These are phyloP conservation scores for Drosophila mayaguana DNA, from an alignment of 2,888 invertebrate genomes.

Conservation along the genomic window DNA sequence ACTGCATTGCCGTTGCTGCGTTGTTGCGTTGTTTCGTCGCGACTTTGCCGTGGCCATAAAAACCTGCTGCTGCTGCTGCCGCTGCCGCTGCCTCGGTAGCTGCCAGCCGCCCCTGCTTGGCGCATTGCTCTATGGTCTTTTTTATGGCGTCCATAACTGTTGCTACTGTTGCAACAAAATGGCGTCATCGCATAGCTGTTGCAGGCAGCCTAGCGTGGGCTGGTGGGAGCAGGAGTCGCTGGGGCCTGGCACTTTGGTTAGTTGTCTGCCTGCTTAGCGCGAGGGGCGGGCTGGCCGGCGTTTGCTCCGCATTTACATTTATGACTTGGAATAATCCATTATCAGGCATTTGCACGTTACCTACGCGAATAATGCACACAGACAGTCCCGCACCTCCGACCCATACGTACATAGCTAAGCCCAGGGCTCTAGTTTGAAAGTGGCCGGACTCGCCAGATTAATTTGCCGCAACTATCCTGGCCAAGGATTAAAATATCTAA, in stretches of 20 bases:
- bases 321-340: constrained; percentile 80
- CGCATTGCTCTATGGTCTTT: constrained; percentile 38
- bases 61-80: constrained; percentile 42
- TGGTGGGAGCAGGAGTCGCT: constrained; percentile 11
- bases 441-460: constrained; percentile 65
- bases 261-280: constrained; percentile 24
- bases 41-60: constrained; percentile 49
- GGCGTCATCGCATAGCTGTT: constrained; percentile 61
- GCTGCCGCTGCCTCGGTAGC: background rate
- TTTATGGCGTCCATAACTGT: constrained; percentile 57
- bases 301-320: constrained; percentile 73
- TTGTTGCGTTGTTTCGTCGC: constrained; percentile 25
- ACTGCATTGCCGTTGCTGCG: constrained; percentile 62
- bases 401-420: constrained; percentile 53
- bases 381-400: constrained; percentile 8
- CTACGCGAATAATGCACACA: constrained; percentile 72
- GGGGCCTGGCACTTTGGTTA: constrained; percentile 30
- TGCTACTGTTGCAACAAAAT: constrained; percentile 74
- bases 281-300: background rate
- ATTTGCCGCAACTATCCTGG: constrained; percentile 48
- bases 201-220: constrained; percentile 17
- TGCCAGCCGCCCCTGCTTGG: constrained; percentile 16
- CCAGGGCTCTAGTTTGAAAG: constrained; percentile 70
- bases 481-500: constrained; percentile 50
- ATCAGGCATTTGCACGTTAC: constrained; percentile 80